Evolutionary conservation across 2,797 vertebrate species (phyloP).

Genomic region (Myotis daubentonii): DNA sequence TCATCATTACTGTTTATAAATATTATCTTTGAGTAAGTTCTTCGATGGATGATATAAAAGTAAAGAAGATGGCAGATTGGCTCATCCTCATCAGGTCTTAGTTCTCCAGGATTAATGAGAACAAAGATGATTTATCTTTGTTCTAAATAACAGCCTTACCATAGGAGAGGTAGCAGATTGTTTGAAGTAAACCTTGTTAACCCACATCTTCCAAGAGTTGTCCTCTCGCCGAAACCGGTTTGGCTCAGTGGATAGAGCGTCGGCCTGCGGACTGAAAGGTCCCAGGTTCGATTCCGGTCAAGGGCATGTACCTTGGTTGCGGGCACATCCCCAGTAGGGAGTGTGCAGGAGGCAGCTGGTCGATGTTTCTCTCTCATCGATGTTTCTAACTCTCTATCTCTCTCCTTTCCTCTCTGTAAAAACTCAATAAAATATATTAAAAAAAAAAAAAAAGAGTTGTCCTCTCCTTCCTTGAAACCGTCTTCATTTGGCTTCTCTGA

Average conservation of each 20-base stretch:
- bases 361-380: too few species aligned
- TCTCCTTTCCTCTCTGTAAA: too few species aligned
- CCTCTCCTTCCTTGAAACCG: neutral
- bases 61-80: conserved; percentile 13
- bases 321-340: too few species aligned
- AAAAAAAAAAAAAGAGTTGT: too few species aligned
- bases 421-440: too few species aligned
- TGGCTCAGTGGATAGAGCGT: too few species aligned
- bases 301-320: too few species aligned
- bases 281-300: too few species aligned
- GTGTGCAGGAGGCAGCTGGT: too few species aligned
- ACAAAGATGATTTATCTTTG: neutral
- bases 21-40: neutral
- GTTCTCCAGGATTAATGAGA: conserved; percentile 32
- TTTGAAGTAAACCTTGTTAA: conserved; percentile 28
- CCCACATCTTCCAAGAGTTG: neutral
- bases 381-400: too few species aligned
- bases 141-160: conserved; percentile 18
- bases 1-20: neutral
- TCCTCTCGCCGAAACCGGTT: too few species aligned
- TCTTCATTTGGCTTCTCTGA: neutral
- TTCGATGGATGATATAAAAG: neutral
- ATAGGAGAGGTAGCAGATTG: neutral
- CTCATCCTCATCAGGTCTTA: neutral
- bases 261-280: too few species aligned